phyloP scores from a whole-genome alignment of 2,888 invertebrate species.

The Agelastica alni region DNA sequence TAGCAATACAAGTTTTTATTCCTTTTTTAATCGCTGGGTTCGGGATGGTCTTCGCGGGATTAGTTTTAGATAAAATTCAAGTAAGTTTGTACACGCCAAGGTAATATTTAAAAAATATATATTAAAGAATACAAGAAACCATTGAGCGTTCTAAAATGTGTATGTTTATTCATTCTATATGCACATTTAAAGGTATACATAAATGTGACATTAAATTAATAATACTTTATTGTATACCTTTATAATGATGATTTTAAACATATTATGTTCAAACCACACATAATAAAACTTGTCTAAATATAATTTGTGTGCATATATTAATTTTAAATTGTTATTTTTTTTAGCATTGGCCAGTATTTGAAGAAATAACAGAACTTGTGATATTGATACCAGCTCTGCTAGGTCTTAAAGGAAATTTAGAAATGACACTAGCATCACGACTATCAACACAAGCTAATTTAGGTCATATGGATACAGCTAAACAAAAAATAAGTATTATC shows the following conservation, averaged over 20 bases:
- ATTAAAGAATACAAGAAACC: no score
- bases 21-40: constrained; percentile 77
- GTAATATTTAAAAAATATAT: no score
- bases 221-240: no score
- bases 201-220: no score
- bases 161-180: no score
- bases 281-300: no score
- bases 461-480: constrained; percentile 72
- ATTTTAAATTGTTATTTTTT: constrained; percentile 34
- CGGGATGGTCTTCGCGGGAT: constrained; percentile 79
- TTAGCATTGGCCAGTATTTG: constrained; percentile 75
- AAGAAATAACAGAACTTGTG: constrained; percentile 70
- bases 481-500: constrained; percentile 69
- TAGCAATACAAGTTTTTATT: constrained; percentile 69
- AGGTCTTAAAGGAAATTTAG: constrained; percentile 81
- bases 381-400: constrained; percentile 77
- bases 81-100: no score
- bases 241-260: no score
- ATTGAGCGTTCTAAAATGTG: no score
- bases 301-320: no score
- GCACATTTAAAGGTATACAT: no score
- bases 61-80: constrained; percentile 74
- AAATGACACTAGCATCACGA: constrained; percentile 82
- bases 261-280: no score
- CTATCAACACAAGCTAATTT: constrained; percentile 79